Evolutionary conservation across 2,888 invertebrate species (phyloP).

Genomic region (Sclerodermus sp.): DNA sequence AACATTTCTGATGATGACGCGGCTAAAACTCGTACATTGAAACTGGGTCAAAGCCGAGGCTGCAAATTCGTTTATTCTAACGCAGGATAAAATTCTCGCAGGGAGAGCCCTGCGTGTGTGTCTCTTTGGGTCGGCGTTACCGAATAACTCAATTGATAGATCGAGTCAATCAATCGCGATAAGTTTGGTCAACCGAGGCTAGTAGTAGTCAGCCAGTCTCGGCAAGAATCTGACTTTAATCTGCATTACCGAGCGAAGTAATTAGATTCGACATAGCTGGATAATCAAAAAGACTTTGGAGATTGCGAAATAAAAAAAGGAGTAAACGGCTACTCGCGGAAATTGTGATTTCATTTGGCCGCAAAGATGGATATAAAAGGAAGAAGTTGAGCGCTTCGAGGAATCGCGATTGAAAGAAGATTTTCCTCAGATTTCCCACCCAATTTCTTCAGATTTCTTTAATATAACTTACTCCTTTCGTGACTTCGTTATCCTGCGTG

Average conservation of each 20-base stretch:
- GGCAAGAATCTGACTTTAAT: not conserved
- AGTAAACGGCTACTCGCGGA: conserved; percentile 27
- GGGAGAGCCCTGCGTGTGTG: not conserved
- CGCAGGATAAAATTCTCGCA: too few relatives aligned
- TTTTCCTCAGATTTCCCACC: not conserved
- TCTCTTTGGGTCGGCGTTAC: too few relatives aligned
- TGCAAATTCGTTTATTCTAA: too few relatives aligned
- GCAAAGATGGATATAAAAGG: not conserved
- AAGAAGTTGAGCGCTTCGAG: not conserved
- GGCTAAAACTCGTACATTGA: too few relatives aligned
- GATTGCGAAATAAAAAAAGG: not conserved
- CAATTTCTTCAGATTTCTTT: not conserved
- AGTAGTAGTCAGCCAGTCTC: not conserved
- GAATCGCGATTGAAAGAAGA: not conserved
- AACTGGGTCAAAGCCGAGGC: too few relatives aligned
- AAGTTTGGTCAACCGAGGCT: not conserved
- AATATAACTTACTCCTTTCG: not conserved
- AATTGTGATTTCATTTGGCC: conserved; percentile 38
- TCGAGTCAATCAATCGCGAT: not conserved
- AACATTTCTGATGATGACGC: too few relatives aligned
- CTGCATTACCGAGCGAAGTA: not conserved
- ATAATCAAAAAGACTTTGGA: not conserved
- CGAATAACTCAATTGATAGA: too few relatives aligned
- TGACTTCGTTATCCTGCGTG: too few relatives aligned
- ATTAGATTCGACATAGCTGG: not conserved